Percentiles rank a stretch among this genome's conserved stretches.
phyloP scores from a whole-genome alignment of 2,113 vertebrate species.

The Siniperca knerii region DNA sequence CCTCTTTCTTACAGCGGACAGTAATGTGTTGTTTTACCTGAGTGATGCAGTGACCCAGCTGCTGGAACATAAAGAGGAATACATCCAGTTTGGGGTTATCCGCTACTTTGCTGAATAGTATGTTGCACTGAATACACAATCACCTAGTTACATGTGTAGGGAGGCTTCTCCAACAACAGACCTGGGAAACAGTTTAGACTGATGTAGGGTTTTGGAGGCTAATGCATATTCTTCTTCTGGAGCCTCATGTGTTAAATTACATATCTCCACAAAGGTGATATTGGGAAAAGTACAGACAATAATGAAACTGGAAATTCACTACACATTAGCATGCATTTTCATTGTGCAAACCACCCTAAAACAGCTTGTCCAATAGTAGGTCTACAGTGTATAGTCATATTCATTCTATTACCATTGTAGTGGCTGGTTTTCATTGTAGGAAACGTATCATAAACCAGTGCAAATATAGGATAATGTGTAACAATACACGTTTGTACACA shows the following conservation, averaged over 20 bases:
- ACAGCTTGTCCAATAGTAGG: not conserved
- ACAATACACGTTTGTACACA: not conserved
- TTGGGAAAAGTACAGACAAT: not conserved
- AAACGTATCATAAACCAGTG: not conserved
- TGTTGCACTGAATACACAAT: conserved; percentile 69
- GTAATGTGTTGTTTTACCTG: conserved; percentile 92
- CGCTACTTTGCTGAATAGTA: conserved; percentile 99
- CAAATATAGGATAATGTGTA: not conserved
- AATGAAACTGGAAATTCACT: not conserved
- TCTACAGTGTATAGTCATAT: not conserved
- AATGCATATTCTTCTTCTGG: too few species aligned
- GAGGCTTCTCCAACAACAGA: not conserved
- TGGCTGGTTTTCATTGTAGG: not conserved
- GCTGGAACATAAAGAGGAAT: conserved; percentile 94
- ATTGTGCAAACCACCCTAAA: not conserved
- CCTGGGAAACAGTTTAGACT: too few species aligned
- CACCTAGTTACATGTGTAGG: not conserved
- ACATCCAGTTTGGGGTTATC: conserved; percentile 91
- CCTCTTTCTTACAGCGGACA: conserved; percentile 85
- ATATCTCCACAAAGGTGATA: not conserved
- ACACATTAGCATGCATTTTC: not conserved
- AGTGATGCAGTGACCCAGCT: conserved; percentile 95
- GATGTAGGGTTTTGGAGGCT: not conserved
- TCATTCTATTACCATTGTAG: not conserved
- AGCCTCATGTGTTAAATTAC: too few species aligned